Conservation (phyloP, 2,113 vertebrate species). For the Oryzias curvinotus region DNA sequence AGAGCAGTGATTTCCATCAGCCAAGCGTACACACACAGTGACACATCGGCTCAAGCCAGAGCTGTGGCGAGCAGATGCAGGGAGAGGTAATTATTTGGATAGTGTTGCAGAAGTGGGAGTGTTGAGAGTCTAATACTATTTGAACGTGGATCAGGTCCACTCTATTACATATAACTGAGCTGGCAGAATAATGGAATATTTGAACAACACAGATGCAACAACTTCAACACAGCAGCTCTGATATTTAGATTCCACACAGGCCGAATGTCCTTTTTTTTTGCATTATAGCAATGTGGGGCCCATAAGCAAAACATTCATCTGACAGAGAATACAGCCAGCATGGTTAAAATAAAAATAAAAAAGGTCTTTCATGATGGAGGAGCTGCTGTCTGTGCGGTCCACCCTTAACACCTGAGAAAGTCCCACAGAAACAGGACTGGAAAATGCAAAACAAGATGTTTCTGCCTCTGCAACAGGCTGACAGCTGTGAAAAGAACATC, state of each 20-base stretch:
- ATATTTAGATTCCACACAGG: conserved; percentile 33
- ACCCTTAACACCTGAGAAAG: background rate
- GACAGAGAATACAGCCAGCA: background rate
- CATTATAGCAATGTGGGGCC: background rate
- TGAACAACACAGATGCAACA: conserved; percentile 48
- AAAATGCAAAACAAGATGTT: conserved; percentile 5
- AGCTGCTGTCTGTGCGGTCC: background rate
- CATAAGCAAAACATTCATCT: background rate
- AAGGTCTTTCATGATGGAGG: background rate
- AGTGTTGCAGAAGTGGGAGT: conserved; percentile 46
- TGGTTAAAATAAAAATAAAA: background rate
- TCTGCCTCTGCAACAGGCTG: conserved; percentile 9
- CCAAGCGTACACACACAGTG: conserved; percentile 20
- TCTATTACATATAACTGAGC: conserved; percentile 55
- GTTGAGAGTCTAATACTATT: conserved; percentile 56
- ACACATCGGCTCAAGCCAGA: conserved; percentile 27
- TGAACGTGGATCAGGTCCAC: conserved; percentile 60
- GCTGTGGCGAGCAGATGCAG: conserved; percentile 30
- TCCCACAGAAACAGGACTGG: background rate
- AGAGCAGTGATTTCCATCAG: conserved; percentile 41
- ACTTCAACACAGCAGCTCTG: conserved; percentile 25
- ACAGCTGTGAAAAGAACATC: conserved; percentile 19
- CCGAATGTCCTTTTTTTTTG: conserved; percentile 16
- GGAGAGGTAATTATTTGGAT: conserved; percentile 57
- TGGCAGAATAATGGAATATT: conserved; percentile 63